Conservation (phyloP, 1,140 invertebrate species). For the Trichogramma pretiosum region DNA sequence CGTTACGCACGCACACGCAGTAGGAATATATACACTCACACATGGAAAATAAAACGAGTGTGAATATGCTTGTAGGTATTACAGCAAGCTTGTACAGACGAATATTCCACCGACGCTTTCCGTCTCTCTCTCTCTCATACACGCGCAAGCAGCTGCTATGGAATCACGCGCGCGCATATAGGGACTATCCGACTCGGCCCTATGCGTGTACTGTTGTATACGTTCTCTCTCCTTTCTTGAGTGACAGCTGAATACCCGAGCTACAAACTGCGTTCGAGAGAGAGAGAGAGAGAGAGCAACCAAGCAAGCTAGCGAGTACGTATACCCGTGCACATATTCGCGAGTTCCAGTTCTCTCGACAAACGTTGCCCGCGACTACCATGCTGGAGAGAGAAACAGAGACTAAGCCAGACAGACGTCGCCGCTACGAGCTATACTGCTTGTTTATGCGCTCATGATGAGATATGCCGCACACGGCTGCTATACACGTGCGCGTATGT, state of each 20-base stretch:
- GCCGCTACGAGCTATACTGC: no score
- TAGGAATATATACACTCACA: not conserved
- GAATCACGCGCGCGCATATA: conserved; percentile 4
- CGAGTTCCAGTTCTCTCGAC: not conserved
- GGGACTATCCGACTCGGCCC: conserved; percentile 19
- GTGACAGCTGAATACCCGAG: conserved; percentile 26
- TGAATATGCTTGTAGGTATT: not conserved
- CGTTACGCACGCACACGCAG: not conserved
- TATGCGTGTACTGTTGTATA: no score
- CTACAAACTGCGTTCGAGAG: not conserved
- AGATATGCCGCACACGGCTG: no score
- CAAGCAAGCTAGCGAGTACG: no score
- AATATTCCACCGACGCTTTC: not conserved
- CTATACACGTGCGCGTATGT: no score
- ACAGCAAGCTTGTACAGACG: no score
- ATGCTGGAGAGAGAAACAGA: no score
- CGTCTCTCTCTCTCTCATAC: conserved; percentile 11
- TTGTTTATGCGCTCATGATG: no score
- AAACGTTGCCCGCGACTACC: conserved; percentile 1
- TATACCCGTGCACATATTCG: conserved; percentile 1
- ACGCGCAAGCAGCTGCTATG: conserved; percentile 10
- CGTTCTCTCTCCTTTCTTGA: no score
- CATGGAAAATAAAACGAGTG: not conserved
- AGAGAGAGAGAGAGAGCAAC: no score
- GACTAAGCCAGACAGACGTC: no score